Conservation (phyloP, 2,113 vertebrate species). For the Glaucidium brasilianum region DNA sequence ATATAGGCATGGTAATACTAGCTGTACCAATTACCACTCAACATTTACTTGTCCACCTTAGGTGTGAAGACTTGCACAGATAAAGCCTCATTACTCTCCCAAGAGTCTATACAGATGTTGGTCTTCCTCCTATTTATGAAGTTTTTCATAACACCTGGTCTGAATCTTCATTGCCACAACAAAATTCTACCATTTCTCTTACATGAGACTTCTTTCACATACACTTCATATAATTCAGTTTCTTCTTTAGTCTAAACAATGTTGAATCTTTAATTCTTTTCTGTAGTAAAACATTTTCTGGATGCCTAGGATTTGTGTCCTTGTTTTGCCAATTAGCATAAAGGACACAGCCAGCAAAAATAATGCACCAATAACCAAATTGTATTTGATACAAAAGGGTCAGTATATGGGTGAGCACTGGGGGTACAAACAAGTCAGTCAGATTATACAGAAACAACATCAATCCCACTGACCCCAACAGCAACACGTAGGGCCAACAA, state of each 20-base stretch:
- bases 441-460: too few species aligned
- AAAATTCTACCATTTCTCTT: neutral
- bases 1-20: neutral
- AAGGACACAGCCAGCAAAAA: too few species aligned
- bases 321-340: too few species aligned
- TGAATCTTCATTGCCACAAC: neutral
- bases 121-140: neutral
- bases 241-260: neutral
- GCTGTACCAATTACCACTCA: neutral
- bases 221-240: neutral
- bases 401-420: too few species aligned
- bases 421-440: too few species aligned
- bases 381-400: too few species aligned
- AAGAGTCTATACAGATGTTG: neutral
- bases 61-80: neutral
- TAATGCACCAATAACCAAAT: too few species aligned
- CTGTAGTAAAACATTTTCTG: neutral
- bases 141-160: neutral
- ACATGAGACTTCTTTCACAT: neutral
- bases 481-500: too few species aligned
- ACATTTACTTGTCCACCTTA: neutral
- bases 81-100: accelerated
- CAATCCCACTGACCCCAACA: too few species aligned
- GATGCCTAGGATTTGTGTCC: neutral
- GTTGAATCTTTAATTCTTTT: neutral